Conservation (phyloP, 2,888 invertebrate species). For the Stenchaetothrips biformis region DNA sequence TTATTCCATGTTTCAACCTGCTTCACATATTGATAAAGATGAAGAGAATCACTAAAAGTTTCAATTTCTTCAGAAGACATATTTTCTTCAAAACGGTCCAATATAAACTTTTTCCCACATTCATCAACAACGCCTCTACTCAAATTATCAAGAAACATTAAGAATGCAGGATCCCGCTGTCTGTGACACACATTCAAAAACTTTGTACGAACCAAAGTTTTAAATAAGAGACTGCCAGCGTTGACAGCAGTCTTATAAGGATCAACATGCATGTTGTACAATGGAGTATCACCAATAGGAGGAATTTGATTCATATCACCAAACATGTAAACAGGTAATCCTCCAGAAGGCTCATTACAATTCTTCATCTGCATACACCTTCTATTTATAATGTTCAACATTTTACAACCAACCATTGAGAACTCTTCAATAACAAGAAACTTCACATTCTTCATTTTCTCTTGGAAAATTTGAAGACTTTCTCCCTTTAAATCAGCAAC, state of each 20-base stretch:
- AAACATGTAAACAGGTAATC: neutral
- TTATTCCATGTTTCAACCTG: neutral
- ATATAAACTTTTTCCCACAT: neutral
- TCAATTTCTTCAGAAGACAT: neutral
- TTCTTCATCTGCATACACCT: constrained; percentile 1
- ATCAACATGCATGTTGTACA: neutral
- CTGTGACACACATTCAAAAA: neutral
- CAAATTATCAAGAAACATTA: neutral
- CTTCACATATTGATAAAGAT: neutral
- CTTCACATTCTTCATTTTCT: neutral
- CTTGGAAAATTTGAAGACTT: neutral
- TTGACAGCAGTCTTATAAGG: neutral
- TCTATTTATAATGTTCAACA: neutral
- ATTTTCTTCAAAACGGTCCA: neutral
- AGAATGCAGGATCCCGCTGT: neutral
- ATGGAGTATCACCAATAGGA: neutral
- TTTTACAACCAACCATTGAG: neutral
- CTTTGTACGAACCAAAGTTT: neutral
- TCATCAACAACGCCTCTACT: neutral
- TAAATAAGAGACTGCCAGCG: neutral
- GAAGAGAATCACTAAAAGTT: neutral
- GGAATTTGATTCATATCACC: neutral
- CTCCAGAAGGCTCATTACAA: neutral
- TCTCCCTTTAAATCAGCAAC: neutral
- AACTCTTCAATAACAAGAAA: neutral